Evolutionary conservation across 2,797 vertebrate species (phyloP), one percentile per base, ranked within the genome.

Genomic region (Eulemur rubriventer): DNA sequence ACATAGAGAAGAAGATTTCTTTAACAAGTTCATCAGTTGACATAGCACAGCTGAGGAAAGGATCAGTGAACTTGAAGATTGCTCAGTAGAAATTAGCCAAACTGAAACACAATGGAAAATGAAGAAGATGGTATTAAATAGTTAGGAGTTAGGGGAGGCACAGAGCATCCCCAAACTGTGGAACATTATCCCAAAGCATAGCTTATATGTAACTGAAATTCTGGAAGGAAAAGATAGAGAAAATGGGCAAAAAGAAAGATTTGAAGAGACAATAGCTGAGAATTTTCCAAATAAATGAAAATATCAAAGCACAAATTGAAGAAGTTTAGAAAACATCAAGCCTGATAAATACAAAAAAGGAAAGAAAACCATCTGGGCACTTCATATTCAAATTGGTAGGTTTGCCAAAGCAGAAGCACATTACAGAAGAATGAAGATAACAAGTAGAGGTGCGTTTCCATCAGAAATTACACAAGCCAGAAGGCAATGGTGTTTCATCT

Each of bases 201-300:
- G 17, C 0, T 22, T 12, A 33, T 0, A 1, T 61, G 33, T 3
- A 4, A 35, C 24, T 35, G 35, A 3, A 76, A 65, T 24, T 52
- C 30, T 65, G 91, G 59, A 30, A 61, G 59, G 46, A 96, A 61
- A 76, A 84, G 69, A 91, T 87, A 96, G 52, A 76, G 10, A 73
- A 83, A 96, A 79, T 2, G 1, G 20, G 1, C 1, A 17, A 55
- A 50, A 52, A 72, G 35, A 50, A 41, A 76, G 50, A 61, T 9
- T 10, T 46, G 26, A 65, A 16, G 48, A 55, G n/a, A 38, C 1
- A 41, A 12, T 12, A 81, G 10, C 26, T 57, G 41, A 81, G 28
- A 59, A 69, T 50, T 50, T 69, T 81, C 46, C 13, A 88, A 63
- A 72, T 69, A 92, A 80, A 70, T 48, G 5, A 87, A 94, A 70